A percentile compares a stretch with the other conserved stretches of the same genome.
These are phyloP conservation scores for Netelia virgata DNA, from an alignment of 2,888 invertebrate genomes.

Conservation along the genomic window DNA sequence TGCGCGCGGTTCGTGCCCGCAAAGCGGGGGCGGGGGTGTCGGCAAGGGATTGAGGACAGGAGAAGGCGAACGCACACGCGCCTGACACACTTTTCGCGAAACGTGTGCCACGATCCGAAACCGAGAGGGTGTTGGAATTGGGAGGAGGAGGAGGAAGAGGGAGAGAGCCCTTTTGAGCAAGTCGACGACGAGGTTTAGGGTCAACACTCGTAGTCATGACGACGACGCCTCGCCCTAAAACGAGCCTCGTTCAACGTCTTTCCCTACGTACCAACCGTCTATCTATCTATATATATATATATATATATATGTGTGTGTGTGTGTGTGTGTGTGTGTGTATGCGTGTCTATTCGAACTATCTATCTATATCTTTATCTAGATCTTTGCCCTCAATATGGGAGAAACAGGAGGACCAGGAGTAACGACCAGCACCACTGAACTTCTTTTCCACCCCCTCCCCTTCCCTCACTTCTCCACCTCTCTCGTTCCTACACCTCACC, in stretches of 20 bases:
- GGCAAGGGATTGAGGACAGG: constrained; percentile 21
- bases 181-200: constrained; percentile 73
- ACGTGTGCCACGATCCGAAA: constrained; percentile 73
- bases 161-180: constrained; percentile 64
- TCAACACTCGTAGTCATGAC: constrained; percentile 83
- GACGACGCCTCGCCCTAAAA: constrained; percentile 74
- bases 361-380: no score
- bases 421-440: constrained; percentile 31
- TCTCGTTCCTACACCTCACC: no score
- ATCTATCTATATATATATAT: neutral
- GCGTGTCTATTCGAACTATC: neutral
- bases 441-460: constrained; percentile 12
- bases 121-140: constrained; percentile 57
- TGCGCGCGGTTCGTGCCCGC: neutral
- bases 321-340: neutral
- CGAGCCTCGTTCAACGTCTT: constrained; percentile 61
- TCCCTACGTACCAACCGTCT: neutral
- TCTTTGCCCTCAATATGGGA: neutral
- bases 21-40: constrained; percentile 1
- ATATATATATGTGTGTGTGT: neutral
- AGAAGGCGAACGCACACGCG: constrained; percentile 71
- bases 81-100: constrained; percentile 77
- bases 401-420: constrained; percentile 3
- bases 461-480: no score
- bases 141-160: constrained; percentile 67